These are phyloP conservation scores for Laodelphax striatellus DNA, from an alignment of 1,140 invertebrate species.

Conservation along the genomic window DNA sequence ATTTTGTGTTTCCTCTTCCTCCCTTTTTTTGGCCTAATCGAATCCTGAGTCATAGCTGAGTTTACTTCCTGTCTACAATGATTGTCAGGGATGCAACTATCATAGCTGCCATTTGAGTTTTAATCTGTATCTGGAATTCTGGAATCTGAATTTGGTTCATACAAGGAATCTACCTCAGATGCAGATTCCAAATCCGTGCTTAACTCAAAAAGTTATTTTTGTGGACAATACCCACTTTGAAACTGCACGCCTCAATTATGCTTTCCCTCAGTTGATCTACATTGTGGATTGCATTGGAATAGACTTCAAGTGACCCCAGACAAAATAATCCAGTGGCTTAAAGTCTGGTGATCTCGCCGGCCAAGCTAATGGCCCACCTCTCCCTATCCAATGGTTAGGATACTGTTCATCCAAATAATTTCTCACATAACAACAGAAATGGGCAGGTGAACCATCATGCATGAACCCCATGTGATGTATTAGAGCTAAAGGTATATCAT, in stretches of 20 bases:
- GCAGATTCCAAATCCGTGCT: too few relatives aligned
- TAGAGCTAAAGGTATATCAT: neutral
- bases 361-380: constrained; percentile 30
- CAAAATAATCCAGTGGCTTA: constrained; percentile 32
- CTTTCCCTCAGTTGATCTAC: neutral
- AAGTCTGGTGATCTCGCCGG: constrained; percentile 32
- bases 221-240: too few relatives aligned
- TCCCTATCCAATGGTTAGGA: constrained; percentile 31
- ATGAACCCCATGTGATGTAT: constrained; percentile 21
- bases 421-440: constrained; percentile 25
- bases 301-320: constrained; percentile 31
- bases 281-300: neutral
- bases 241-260: neutral
- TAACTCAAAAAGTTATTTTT: too few relatives aligned
- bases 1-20: too few relatives aligned
- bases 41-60: too few relatives aligned
- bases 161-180: too few relatives aligned
- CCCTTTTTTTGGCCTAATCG: too few relatives aligned
- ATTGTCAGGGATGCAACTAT: too few relatives aligned
- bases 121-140: too few relatives aligned
- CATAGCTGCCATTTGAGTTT: too few relatives aligned
- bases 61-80: too few relatives aligned
- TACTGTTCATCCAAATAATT: constrained; percentile 27
- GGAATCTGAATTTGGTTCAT: neutral
- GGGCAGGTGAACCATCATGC: constrained; percentile 31